Evolutionary conservation across 1,140 invertebrate genomes (phyloP), one percentile per base, ranked within the genome.

Genomic region (Panagrolaimus sp.): DNA sequence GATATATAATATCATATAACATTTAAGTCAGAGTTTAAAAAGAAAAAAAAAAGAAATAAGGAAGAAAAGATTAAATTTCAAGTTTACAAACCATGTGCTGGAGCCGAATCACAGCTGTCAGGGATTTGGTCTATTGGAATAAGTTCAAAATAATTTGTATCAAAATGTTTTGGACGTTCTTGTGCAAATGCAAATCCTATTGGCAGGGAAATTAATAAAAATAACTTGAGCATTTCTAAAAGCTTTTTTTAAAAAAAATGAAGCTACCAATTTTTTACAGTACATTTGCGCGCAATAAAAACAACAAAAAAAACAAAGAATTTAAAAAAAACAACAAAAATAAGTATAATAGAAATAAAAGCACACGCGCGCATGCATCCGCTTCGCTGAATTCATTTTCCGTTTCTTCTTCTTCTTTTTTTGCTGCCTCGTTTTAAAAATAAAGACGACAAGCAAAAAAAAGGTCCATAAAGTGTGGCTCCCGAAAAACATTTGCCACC

Each of bases 171-270:
- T 20, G 20, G 51, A 25, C 51, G 51, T 27, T 57, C 20, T 57
- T 57, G 51, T 27, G 51, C 51, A 27, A 57, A 16, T 11, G 27
- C 51, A 16, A 57, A 20, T 25, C 20, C 51, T 57, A 57, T 27
- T 27, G 51, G 51, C 51, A 57, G 51, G 20, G 27, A 57, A 57
- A 27, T 57, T 20, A 57, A 57, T 25, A 57, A 27, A 57, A 57
- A 27, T 57, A 57, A 57, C 51, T 57, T 57, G 51, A 57, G 51
- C 51, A 57, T 57, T 57, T 57, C 27, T 27, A 25, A 57, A 16
- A 16, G 51, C 20, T 11, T 20, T 27, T 14, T 4, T 20, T 57
- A 2, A 4, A 38, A 7, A 38, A 38, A 4, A 4, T 38, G 7
- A 38, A 38, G 31, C 2, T n/a, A n/a, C n/a, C n/a, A n/a, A n/a